phyloP scores from a whole-genome alignment of 2,797 vertebrate species.

The Masticophis lateralis region DNA sequence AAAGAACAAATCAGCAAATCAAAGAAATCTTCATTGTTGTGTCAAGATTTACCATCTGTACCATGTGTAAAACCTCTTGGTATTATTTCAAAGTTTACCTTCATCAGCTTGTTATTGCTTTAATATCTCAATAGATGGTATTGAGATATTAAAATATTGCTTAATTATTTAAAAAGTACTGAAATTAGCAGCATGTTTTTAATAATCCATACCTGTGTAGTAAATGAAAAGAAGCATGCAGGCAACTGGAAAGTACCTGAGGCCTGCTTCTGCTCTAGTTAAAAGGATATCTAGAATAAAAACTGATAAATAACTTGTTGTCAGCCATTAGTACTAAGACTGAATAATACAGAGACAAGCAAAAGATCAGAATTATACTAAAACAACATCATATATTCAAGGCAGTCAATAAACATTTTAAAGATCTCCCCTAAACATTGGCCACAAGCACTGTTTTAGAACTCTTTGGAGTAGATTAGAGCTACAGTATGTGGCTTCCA shows the following conservation, averaged over 20 bases:
- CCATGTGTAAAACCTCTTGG: background rate
- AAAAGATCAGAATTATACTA: background rate
- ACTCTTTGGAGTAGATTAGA: conserved; percentile 52
- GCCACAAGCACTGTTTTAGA: conserved; percentile 50
- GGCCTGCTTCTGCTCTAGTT: background rate
- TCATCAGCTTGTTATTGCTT: background rate
- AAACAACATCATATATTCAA: background rate
- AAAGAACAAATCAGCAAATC: background rate
- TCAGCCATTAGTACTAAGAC: background rate
- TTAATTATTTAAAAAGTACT: background rate
- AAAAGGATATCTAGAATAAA: background rate
- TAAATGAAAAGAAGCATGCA: background rate
- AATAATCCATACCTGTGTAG: background rate
- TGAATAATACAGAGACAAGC: background rate
- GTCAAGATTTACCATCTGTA: background rate
- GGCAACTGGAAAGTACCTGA: background rate
- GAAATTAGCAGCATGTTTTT: background rate
- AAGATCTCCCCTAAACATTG: conserved; percentile 3
- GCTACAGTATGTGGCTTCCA: conserved; percentile 52
- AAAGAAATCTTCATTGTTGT: background rate
- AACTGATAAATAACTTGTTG: background rate
- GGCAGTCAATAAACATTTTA: background rate
- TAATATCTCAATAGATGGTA: background rate
- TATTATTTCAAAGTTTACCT: background rate
- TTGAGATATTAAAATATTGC: background rate